Evolutionary conservation across 2,888 invertebrate species (phyloP), one percentile per base, ranked within the genome.

Genomic region (Malthinus seriepunctatus): DNA sequence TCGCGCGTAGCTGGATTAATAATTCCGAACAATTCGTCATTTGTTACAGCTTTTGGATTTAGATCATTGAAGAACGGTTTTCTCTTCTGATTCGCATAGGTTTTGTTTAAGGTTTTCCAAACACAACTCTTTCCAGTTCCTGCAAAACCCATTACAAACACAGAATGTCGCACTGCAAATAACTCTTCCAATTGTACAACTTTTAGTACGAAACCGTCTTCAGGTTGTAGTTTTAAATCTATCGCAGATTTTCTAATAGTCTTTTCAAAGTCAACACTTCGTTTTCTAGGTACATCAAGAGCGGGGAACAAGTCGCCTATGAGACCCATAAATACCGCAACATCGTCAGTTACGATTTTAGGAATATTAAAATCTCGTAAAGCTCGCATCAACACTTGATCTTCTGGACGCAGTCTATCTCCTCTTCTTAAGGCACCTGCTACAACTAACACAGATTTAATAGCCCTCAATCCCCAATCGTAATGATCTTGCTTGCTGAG

Each of bases 21-120:
- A 51, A 95, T 88, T 5, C 97, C 97, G 78, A 96, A 97, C 34
- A 97, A 80, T 76, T 97, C 97, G 73, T 97, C 94, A 73, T 95
- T 96, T 1, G 96, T 95, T 5, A 97, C 96, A 8, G 95, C 95
- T 77, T 97, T 96, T 0, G 97, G 96, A 76, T 96, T 95, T n/a
- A 97, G 81, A 76, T 97, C 97, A 70, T 91, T 90, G 67, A 88
- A 94, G 63, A 87, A 80, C 0, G 96, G 96, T 73, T 92, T 94
- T 55, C 84, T 77, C 74, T 91, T 92, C 67, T 90, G 82, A 81
- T 94, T 92, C 49, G 82, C 77, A 76, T 96, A 94, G 0, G 95
- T 95, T 69, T 84, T 87, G 71, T 88, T 86, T 1, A 97, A 81
- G 0, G 95, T 93, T 75, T 92, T 93, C 95, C 96, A 97, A 0